Evolutionary conservation across 2,113 vertebrate species (phyloP).

Genomic region (Zosterops japonicus): DNA sequence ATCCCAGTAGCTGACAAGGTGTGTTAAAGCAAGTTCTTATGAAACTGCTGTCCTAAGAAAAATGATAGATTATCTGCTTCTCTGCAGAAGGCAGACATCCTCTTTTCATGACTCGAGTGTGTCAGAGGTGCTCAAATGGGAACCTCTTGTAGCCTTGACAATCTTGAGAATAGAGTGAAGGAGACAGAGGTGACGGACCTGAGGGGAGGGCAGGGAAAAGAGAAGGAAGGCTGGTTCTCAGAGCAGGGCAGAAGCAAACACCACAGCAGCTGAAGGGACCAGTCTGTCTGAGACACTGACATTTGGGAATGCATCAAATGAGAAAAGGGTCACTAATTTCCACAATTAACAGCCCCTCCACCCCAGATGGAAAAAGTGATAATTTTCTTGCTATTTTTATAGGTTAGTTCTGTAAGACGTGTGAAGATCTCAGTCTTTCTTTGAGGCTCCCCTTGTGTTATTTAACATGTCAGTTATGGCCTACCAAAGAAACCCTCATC

Average conservation of each 20-base stretch:
- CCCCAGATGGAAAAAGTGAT: neutral
- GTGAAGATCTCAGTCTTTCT: neutral
- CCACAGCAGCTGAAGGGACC: neutral
- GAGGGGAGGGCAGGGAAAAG: neutral
- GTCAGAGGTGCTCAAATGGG: neutral
- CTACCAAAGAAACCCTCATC: neutral
- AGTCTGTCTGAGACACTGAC: neutral
- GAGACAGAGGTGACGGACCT: neutral
- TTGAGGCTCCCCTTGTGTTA: neutral
- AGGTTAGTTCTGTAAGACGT: neutral
- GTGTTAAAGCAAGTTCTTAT: neutral
- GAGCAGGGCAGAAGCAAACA: neutral
- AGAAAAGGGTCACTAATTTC: neutral
- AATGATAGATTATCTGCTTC: conserved; percentile 1
- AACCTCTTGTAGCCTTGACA: conserved; percentile 2
- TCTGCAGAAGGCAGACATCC: neutral
- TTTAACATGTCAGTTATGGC: neutral
- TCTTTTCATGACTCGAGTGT: neutral
- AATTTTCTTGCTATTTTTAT: neutral
- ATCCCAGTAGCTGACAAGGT: conserved; percentile 8
- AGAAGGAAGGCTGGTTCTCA: neutral
- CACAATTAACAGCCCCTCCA: neutral
- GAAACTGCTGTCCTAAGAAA: conserved; percentile 27
- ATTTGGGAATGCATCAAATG: neutral
- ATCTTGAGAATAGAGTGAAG: neutral